Base-by-base conservation (phyloP, 1,140 invertebrate genomes). In the Pteromalus puparum region DNA sequence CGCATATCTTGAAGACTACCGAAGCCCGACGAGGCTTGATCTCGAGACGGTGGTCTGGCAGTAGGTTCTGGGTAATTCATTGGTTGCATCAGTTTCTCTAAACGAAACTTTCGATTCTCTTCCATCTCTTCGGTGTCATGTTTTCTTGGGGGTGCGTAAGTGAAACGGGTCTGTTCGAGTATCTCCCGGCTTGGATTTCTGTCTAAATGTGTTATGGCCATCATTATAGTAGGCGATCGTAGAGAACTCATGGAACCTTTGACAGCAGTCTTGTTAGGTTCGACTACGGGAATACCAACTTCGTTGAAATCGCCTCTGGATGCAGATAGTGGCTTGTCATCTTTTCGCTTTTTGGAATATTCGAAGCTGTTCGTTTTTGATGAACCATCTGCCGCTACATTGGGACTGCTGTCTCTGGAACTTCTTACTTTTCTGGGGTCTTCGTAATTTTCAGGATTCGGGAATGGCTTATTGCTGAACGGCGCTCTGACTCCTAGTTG, bases 251-350 rank as follows among this genome's bases (percentile, higher is more conserved):
- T 89, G 1, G 86, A 86, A 28, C 42, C 81, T 13, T 67, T 81
- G 0, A 86, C 65, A 34, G 48, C 30, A 10, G 46, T 28, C 75
- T 86, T 79, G 53, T 87, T 87, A 30, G 72, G 73, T 24, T 90
- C 82, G 1, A 91, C 74, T 53, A 91, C 85, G 6, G 92, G 92
- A 84, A 93, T 92, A 18, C 92, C 92, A 77, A 93, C 76, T 88
- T 93, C 91, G 74, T 93, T 93, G 38, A 93, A 93, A 75, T 93
- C 89, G 0, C 92, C 92, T 38, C 82, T 73, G 30, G 88, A 88
- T 34, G 79, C 68, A 76, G 78, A 80, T 15, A 82, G 34, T 5
- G 82, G 26, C 9, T 75, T 87, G 53, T 86, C 82, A 0, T 38
- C 18, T 0, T 21, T 21, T 1, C 38, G 21, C 26, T 85, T 84